Conservation (phyloP, 1,140 invertebrate species). For the Drosophila kurseongensis region DNA sequence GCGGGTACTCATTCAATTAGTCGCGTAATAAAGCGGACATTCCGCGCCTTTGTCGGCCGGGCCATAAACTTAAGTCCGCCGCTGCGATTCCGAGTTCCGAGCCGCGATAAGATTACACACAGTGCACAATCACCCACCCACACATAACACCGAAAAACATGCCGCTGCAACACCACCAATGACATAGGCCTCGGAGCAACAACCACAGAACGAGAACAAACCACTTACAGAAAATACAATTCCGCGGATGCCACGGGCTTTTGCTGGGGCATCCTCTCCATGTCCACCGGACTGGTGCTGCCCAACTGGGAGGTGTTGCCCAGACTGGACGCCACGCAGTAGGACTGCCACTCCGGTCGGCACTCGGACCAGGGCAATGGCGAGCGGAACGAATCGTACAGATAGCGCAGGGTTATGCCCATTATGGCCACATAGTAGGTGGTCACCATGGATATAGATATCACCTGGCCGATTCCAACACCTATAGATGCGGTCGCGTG, state of each 20-base stretch:
- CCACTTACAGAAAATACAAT: conserved; percentile 84
- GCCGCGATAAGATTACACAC: conserved; percentile 62
- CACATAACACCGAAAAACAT: conserved; percentile 38
- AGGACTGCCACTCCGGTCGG: conserved; percentile 86
- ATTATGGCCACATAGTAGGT: conserved; percentile 91
- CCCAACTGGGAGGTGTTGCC: conserved; percentile 42
- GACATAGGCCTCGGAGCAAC: conserved; percentile 4
- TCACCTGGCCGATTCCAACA: conserved; percentile 90
- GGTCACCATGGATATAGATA: conserved; percentile 89
- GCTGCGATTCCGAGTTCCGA: conserved; percentile 29
- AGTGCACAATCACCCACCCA: conserved; percentile 27
- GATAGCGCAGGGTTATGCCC: conserved; percentile 89
- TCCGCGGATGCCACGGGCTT: conserved; percentile 78
- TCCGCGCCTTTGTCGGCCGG: conserved; percentile 41
- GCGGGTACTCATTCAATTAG: conserved; percentile 68
- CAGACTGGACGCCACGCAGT: conserved; percentile 83
- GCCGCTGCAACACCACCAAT: conserved; percentile 39
- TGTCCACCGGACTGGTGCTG: conserved; percentile 22
- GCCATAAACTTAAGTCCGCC: conserved; percentile 65
- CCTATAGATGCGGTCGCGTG: conserved; percentile 85
- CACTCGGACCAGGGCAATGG: conserved; percentile 90
- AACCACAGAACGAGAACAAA: conserved; percentile 22
- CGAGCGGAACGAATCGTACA: conserved; percentile 87
- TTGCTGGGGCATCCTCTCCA: conserved; percentile 13
- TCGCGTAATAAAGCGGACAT: conserved; percentile 63